These are phyloP conservation scores for Tipula helvola DNA, from an alignment of 2,888 invertebrate genomes.

Conservation along the genomic window DNA sequence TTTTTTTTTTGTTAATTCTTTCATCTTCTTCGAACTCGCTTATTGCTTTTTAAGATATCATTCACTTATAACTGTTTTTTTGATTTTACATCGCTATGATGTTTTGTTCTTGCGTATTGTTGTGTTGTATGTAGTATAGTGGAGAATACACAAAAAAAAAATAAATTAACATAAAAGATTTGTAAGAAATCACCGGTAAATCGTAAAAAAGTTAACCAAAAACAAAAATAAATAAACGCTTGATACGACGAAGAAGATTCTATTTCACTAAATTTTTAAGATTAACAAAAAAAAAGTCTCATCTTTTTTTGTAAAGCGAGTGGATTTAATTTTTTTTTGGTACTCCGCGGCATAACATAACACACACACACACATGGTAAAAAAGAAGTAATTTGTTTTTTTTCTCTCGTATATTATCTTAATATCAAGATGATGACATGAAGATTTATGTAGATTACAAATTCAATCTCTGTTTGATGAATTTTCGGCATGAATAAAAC, in stretches of 20 bases:
- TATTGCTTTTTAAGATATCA: neutral
- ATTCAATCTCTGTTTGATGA: neutral
- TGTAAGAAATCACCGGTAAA: slow-evolving; percentile 4
- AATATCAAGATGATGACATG: neutral
- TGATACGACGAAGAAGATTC: neutral
- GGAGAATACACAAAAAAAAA: neutral
- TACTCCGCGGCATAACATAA: neutral
- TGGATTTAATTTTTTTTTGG: neutral
- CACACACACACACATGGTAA: neutral
- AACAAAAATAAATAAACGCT: neutral
- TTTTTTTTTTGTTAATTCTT: neutral
- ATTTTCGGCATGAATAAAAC: neutral
- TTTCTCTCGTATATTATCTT: neutral
- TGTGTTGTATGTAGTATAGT: neutral
- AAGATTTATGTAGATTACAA: neutral
- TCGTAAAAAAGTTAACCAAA: neutral
- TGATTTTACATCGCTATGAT: too few species aligned
- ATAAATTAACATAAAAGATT: neutral
- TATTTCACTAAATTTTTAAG: neutral
- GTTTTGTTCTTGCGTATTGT: neutral
- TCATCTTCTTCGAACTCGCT: neutral
- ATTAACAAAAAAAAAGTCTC: neutral
- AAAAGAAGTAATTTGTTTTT: neutral
- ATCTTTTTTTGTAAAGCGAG: neutral
- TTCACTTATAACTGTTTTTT: neutral